Conservation (phyloP, 92 coral and sea anemone species). For the Porites lobata region DNA sequence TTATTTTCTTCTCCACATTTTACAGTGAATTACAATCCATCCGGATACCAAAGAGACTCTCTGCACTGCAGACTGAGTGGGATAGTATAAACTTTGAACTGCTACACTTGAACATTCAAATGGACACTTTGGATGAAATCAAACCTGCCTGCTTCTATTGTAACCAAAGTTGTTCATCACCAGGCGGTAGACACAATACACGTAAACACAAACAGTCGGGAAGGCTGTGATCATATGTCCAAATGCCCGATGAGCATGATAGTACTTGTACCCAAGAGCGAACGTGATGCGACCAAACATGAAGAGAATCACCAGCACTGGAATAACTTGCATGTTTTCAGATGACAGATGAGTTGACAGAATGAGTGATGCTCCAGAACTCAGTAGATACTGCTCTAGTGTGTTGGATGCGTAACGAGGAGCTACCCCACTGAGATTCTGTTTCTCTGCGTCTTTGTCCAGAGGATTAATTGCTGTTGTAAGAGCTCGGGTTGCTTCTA, state of each 20-base stretch:
- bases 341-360: slow-evolving; percentile 41
- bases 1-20: too few species aligned
- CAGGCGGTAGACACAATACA: slow-evolving; percentile 36
- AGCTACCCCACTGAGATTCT: slow-evolving; percentile 47
- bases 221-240: slow-evolving; percentile 50
- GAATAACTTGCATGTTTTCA: slow-evolving; percentile 53
- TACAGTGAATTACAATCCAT: too few species aligned
- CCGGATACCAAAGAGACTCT: too few species aligned
- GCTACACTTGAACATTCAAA: too few species aligned
- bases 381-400: slow-evolving; percentile 51
- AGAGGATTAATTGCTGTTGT: slow-evolving; percentile 52
- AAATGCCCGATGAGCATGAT: slow-evolving; percentile 44
- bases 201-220: slow-evolving; percentile 20
- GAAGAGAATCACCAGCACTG: slow-evolving; percentile 36
- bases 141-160: neutral
- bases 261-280: slow-evolving; percentile 41
- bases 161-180: slow-evolving; percentile 38
- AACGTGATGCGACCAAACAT: slow-evolving; percentile 47
- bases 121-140: neutral
- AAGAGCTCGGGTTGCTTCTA: slow-evolving; percentile 38
- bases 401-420: slow-evolving; percentile 50
- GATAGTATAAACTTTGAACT: too few species aligned
- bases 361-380: slow-evolving; percentile 28
- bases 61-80: too few species aligned
- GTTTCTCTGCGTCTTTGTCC: slow-evolving; percentile 32